Base-by-base conservation (phyloP, 2,797 vertebrate species). In the Arvicola amphibius region DNA sequence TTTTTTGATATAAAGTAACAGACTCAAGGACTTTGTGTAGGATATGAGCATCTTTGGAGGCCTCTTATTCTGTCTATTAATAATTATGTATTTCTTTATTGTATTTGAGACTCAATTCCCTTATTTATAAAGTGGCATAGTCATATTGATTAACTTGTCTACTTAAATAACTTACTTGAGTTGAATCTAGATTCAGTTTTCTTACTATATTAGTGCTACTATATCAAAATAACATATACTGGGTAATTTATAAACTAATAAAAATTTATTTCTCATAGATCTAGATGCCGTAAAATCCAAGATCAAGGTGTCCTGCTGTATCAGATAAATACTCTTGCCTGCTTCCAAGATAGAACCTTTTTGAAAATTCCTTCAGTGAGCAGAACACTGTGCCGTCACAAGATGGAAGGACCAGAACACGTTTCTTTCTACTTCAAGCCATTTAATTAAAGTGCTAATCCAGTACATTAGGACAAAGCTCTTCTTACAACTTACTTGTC, bases 61-160 rank as follows among this genome's bases (percentile, higher is more conserved):
- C 13, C 32, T 34, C 14, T 84, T 90, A 86, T 88, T 83, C 23
- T 83, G n/a, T 84, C 29, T 88, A 56, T 32, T 32, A 43, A 89
- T 48, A 65, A 79, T 81, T 25, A 89, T 17, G 51, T 80, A 71
- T 67, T 2, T 32, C 21, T 13, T 87, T 73, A 85, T 48, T 85
- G 6, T 48, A 85, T 37, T 40, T 90, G 40, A 46, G 43, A 79
- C 19, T 92, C 37, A 83, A 10, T 0, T 86, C 25, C 51, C 71
- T 94, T 63, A 43, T 95, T 90, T 95, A 73, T 76, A 95, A 95
- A 85, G 40, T 94, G 51, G 9, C 81, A 86, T 77, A 98, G 93
- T 67, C 73, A 93, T 90, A 51, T n/a, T 74, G 48, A 92, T 88
- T 40, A 92, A 91, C 80, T 4, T 37, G 53, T 10, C 9, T 89